Percentiles rank a stretch among this genome's conserved stretches.
Evolutionary conservation across 2,797 vertebrate genomes (phyloP).

Genomic region (Leucoraja ocellata): DNA sequence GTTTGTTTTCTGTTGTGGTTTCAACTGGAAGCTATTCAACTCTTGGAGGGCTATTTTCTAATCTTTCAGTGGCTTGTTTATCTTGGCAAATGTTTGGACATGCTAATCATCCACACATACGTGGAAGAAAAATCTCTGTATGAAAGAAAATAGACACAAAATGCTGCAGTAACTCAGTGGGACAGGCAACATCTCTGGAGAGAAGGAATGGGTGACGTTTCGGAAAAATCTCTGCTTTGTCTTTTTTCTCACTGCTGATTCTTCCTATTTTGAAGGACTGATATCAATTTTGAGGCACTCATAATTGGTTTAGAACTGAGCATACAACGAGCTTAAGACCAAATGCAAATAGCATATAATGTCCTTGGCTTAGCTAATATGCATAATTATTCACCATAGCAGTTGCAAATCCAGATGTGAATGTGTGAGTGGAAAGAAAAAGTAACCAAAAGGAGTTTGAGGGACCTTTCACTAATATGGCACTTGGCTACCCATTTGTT

Average conservation of each 20-base stretch:
- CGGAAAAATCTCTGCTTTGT: neutral
- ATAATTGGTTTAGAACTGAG: neutral
- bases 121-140: no score
- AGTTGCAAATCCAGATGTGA: neutral
- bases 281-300: neutral
- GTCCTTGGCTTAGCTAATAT: neutral
- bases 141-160: no score
- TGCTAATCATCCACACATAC: no score
- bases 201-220: no score
- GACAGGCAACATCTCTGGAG: no score
- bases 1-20: neutral
- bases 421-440: neutral
- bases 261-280: no score
- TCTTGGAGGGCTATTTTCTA: constrained; percentile 6
- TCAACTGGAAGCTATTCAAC: neutral
- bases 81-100: neutral
- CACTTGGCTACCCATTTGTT: neutral
- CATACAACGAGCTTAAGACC: no score
- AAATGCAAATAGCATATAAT: neutral
- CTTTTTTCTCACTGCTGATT: neutral
- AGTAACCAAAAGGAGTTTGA: no score
- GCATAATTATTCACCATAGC: neutral
- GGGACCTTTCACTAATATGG: neutral
- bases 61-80: neutral
- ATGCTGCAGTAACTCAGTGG: no score